Conservation (phyloP, 2,113 vertebrate species). For the Perca schrenkii region DNA sequence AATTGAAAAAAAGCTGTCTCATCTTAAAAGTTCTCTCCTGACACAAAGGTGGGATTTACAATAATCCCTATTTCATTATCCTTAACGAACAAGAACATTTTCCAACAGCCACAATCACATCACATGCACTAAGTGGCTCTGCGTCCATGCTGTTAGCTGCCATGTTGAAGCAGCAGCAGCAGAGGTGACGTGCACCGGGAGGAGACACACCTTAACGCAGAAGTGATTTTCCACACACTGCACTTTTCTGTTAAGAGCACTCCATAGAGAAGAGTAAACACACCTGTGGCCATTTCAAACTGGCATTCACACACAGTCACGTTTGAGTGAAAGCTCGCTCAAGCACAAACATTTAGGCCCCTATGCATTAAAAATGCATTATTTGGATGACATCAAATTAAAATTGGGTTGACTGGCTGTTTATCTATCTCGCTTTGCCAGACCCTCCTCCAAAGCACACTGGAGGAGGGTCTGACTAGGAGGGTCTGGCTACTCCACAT, state of each 20-base stretch:
- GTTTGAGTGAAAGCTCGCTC: neutral
- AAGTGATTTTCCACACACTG: slow-evolving; percentile 68
- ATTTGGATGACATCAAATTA: neutral
- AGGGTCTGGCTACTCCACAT: no score
- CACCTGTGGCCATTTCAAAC: neutral
- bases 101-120: slow-evolving; percentile 6
- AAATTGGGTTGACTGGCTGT: neutral
- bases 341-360: neutral
- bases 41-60: neutral
- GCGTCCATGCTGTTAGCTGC: neutral
- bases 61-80: neutral
- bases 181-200: slow-evolving; percentile 12
- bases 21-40: neutral
- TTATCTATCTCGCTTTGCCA: neutral
- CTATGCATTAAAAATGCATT: neutral
- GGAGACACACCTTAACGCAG: slow-evolving; percentile 54
- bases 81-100: neutral
- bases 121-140: neutral
- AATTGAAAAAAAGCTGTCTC: neutral
- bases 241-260: slow-evolving; percentile 16
- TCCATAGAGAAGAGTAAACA: slow-evolving; percentile 41
- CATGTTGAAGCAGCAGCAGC: slow-evolving; percentile 10
- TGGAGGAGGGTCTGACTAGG: no score
- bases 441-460: no score
- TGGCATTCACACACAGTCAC: neutral